Evolutionary conservation across 2,113 vertebrate genomes (phyloP).

Genomic region (Tachycineta bicolor): DNA sequence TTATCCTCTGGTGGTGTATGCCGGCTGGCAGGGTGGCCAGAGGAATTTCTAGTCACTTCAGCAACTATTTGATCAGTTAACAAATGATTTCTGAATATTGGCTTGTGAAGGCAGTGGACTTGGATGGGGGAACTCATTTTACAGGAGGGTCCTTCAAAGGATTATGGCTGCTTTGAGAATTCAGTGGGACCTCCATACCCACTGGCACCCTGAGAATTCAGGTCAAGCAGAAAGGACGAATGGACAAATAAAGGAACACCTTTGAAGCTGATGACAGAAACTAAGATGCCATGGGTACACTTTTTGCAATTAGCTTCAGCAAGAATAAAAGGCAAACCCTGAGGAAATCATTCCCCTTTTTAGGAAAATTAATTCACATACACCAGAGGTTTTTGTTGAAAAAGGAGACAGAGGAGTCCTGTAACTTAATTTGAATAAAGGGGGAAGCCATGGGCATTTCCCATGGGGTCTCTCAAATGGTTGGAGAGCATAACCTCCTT

Average conservation of each 20-base stretch:
- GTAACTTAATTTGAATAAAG: neutral
- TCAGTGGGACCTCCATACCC: neutral
- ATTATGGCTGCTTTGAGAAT: neutral
- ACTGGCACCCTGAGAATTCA: neutral
- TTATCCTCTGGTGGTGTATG: neutral
- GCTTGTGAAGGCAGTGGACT: neutral
- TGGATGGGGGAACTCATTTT: neutral
- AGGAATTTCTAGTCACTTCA: neutral
- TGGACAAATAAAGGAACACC: neutral
- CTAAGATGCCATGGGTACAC: neutral
- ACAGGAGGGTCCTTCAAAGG: neutral
- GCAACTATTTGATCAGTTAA: neutral
- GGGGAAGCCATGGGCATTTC: neutral
- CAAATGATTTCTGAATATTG: neutral
- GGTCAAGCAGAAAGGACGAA: neutral
- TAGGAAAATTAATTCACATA: neutral
- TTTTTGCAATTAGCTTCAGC: neutral
- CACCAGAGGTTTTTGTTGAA: neutral
- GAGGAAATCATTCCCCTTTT: neutral
- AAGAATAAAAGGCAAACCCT: neutral
- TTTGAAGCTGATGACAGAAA: neutral
- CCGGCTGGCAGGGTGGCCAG: neutral
- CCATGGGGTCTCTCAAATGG: neutral
- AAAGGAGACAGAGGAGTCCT: neutral
- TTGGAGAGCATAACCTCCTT: neutral